Evolutionary conservation across 2,113 vertebrate genomes (phyloP).

Genomic region (Myiagra hebetior): DNA sequence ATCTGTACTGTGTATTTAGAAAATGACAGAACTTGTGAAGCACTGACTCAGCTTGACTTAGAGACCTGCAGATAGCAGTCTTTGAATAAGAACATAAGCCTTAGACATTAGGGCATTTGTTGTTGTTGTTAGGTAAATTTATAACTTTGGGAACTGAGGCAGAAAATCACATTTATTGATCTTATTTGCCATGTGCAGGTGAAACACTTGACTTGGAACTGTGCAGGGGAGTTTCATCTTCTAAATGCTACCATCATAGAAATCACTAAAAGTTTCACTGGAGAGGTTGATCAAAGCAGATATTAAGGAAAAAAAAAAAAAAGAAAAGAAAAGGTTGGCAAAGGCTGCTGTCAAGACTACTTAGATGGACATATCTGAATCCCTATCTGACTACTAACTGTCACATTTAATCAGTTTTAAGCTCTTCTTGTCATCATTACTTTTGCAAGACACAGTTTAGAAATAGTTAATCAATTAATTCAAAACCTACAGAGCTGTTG

Average conservation of each 20-base stretch:
- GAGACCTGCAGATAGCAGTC: neutral
- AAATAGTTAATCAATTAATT: neutral
- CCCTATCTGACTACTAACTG: neutral
- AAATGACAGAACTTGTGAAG: neutral
- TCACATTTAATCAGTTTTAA: neutral
- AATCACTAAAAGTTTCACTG: neutral
- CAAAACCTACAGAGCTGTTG: neutral
- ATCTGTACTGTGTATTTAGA: neutral
- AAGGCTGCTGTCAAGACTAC: neutral
- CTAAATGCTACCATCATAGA: neutral
- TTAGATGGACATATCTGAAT: neutral
- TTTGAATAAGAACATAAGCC: neutral
- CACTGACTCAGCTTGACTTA: neutral
- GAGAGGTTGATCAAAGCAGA: neutral
- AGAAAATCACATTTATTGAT: neutral
- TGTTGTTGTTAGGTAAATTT: neutral
- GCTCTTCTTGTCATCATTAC: neutral
- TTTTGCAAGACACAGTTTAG: neutral
- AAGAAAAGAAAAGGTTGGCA: neutral
- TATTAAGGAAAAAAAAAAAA: neutral
- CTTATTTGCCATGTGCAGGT: neutral
- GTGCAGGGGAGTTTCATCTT: neutral
- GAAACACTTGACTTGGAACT: neutral
- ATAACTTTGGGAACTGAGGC: neutral
- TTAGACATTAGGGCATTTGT: neutral